These are phyloP conservation scores for Brachyptera risi DNA, from an alignment of 2,888 invertebrate species.

Conservation along the genomic window DNA sequence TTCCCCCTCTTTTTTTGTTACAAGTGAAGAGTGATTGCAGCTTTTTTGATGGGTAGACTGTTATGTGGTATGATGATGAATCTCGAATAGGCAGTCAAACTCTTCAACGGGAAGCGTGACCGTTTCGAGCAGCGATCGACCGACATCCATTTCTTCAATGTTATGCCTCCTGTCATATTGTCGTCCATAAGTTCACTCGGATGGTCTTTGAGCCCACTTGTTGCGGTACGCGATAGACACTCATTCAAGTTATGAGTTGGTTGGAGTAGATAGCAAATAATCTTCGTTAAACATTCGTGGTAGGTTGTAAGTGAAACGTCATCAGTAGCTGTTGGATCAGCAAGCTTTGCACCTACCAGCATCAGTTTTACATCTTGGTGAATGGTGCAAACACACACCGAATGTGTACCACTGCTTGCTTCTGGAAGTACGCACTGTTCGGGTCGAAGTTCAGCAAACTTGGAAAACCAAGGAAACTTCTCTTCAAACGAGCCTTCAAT, in stretches of 20 bases:
- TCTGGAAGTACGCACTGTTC: slow-evolving; percentile 19
- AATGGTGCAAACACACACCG: slow-evolving; percentile 11
- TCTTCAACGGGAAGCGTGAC: background rate
- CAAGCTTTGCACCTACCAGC: background rate
- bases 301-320: background rate
- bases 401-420: slow-evolving; percentile 5
- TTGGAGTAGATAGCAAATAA: background rate
- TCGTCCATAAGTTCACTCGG: too few relatives aligned
- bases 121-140: too few relatives aligned
- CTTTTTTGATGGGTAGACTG: background rate
- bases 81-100: background rate
- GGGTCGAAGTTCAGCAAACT: slow-evolving; percentile 20
- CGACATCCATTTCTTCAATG: too few relatives aligned
- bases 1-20: too few relatives aligned
- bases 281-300: background rate
- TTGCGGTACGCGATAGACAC: background rate
- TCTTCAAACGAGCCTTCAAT: background rate
- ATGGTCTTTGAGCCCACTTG: too few relatives aligned
- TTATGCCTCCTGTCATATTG: too few relatives aligned
- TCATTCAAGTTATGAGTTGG: background rate
- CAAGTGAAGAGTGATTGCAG: background rate
- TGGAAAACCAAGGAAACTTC: slow-evolving; percentile 9
- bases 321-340: background rate
- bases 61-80: background rate
- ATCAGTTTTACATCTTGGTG: slow-evolving; percentile 7